Evolutionary conservation across 2,113 vertebrate genomes (phyloP).

Genomic region (Ptilonorhynchus violaceus): DNA sequence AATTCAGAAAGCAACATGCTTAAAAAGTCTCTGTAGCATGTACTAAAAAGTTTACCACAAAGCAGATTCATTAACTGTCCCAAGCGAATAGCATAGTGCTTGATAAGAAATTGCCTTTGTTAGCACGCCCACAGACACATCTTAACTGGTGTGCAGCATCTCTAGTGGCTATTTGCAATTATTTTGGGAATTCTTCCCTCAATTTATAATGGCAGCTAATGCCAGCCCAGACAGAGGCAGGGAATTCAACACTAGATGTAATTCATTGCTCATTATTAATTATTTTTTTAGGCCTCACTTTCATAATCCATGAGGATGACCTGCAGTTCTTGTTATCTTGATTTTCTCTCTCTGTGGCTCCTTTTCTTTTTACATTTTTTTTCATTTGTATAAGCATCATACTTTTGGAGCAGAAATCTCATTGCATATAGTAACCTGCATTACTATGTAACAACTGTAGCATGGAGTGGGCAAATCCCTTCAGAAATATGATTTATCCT

Average conservation of each 20-base stretch:
- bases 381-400: neutral
- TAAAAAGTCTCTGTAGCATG: constrained; percentile 39
- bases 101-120: constrained; percentile 73
- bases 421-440: neutral
- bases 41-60: constrained; percentile 69
- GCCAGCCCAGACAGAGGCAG: constrained; percentile 45
- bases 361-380: neutral
- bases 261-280: constrained; percentile 18
- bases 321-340: neutral
- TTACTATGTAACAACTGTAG: neutral
- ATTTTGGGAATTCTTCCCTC: constrained; percentile 71
- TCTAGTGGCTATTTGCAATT: constrained; percentile 70
- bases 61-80: constrained; percentile 72
- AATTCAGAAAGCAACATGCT: constrained; percentile 2
- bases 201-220: constrained; percentile 68
- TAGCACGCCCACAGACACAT: constrained; percentile 67
- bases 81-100: constrained; percentile 53
- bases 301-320: neutral
- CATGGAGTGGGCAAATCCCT: neutral
- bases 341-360: neutral
- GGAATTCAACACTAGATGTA: constrained; percentile 48
- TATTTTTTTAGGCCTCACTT: neutral
- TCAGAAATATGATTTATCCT: neutral
- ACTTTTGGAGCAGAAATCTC: neutral
- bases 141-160: constrained; percentile 63